Evolutionary conservation across 2,797 vertebrate species (phyloP), one percentile per base, ranked within the genome.

Genomic region (Amniataba percoides): DNA sequence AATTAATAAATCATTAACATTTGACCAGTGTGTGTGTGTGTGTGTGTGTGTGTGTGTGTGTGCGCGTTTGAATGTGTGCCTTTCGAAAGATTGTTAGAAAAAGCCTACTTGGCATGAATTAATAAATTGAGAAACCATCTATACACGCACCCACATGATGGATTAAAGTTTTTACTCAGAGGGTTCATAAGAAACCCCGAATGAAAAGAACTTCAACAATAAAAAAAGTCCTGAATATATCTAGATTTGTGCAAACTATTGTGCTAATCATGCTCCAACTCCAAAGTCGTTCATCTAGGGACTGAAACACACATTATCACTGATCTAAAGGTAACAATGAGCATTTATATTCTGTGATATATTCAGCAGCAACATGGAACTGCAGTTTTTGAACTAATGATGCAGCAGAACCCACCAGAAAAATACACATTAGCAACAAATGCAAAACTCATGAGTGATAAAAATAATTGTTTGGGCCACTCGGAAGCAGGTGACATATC

Each of bases 1-100:
- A 88, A 89, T 88, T 81, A 88, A 83, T 83, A 84, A 91, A 87
- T 85, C 69, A 83, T 91, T 87, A 86, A 85, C 81, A 84, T 89
- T 87, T 91, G 81, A 84, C 89, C 75, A 69, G 25, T 11, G 18
- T 65, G 60, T 53, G 45, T 71, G 53, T 65, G 53, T 60, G 25
- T 23, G 57, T 57, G 31, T 27, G 49, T 72, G 56, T 67, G 53
- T 74, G 34, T 53, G 65, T 74, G 39, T 70, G 64, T 56, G 49
- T 62, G 62, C 52, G 69, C 59, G 52, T 58, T 65, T 52, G 68
- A 16, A n/a, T 58, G 53, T 39, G 53, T 59, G 42, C 16, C 48
- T 74, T 39, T 42, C 53, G 1, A 23, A 69, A 46, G 49, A 58
- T 34, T 76, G 36, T 67, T 6, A 49, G 51, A 55, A 71, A 80